phyloP scores from a whole-genome alignment of 1,140 invertebrate species.

The Eumaeus atala region DNA sequence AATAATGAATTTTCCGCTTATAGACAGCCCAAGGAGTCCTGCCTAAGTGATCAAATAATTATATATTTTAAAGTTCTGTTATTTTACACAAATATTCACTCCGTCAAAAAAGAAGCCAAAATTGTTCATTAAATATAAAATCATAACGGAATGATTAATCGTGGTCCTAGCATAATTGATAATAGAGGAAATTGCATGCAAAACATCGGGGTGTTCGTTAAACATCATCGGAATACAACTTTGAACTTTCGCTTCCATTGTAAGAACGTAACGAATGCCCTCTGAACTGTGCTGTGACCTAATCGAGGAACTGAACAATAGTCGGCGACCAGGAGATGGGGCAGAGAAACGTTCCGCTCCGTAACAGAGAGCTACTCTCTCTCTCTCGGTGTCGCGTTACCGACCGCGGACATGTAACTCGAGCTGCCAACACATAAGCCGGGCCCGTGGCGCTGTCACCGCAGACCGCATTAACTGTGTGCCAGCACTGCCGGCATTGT shows the following conservation, averaged over 20 bases:
- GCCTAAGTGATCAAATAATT: too few relatives aligned
- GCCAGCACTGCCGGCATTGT: too few relatives aligned
- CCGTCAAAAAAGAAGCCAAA: too few relatives aligned
- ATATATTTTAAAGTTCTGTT: too few relatives aligned
- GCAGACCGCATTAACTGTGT: slow-evolving; percentile 31
- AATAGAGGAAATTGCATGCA: background rate
- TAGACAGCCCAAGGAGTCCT: too few relatives aligned
- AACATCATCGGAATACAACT: slow-evolving; percentile 44
- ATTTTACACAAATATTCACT: too few relatives aligned
- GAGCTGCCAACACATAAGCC: slow-evolving; percentile 43
- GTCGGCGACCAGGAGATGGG: slow-evolving; percentile 23
- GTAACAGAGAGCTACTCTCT: slow-evolving; percentile 59
- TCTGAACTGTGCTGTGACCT: slow-evolving; percentile 48
- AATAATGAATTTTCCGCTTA: too few relatives aligned
- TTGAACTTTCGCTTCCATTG: slow-evolving; percentile 61
- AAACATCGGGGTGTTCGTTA: slow-evolving; percentile 40
- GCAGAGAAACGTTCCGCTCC: slow-evolving; percentile 66
- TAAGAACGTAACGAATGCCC: slow-evolving; percentile 53
- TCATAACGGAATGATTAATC: too few relatives aligned
- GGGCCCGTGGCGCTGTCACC: slow-evolving; percentile 34
- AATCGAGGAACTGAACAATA: slow-evolving; percentile 49
- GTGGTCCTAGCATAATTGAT: too few relatives aligned
- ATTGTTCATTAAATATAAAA: too few relatives aligned
- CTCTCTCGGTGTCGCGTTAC: slow-evolving; percentile 53
- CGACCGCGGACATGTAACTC: slow-evolving; percentile 62